These are phyloP conservation scores for Chaetorhynchus papuensis DNA, from an alignment of 2,113 vertebrate genomes.

Conservation along the genomic window DNA sequence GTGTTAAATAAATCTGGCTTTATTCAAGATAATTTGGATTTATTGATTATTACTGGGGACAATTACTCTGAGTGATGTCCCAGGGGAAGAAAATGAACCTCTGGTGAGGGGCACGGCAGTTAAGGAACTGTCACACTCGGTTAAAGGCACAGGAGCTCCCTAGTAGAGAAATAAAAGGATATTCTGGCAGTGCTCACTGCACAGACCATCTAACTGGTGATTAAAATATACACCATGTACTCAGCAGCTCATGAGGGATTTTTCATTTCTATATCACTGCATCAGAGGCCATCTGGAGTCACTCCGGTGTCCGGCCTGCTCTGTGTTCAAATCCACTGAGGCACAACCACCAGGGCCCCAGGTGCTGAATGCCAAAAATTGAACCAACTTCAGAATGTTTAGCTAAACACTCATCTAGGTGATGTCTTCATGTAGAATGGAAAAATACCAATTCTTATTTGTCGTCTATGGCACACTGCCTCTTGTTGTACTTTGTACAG, in stretches of 20 bases:
- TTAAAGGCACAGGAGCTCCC: not conserved
- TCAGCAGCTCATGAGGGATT: not conserved
- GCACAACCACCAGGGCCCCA: not conserved
- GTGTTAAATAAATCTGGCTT: slow-evolving; percentile 66
- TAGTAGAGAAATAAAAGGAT: not conserved
- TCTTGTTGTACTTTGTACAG: not conserved
- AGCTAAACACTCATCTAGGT: not conserved
- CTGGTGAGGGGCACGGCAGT: not conserved
- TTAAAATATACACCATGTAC: not conserved
- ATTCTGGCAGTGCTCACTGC: not conserved
- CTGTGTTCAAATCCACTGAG: not conserved
- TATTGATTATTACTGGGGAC: slow-evolving; percentile 65
- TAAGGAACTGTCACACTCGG: not conserved
- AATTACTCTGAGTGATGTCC: slow-evolving; percentile 52
- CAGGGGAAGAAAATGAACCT: slow-evolving; percentile 44
- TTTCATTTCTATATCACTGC: not conserved
- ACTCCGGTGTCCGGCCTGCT: too few species aligned
- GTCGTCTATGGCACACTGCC: not conserved
- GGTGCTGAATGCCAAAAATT: not conserved
- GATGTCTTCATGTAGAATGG: not conserved
- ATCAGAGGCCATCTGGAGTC: not conserved
- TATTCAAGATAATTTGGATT: slow-evolving; percentile 68
- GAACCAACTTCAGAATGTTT: not conserved
- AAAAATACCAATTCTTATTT: not conserved
- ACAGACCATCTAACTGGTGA: not conserved